Conservation (phyloP, 2,113 vertebrate genomes). For the Otis tarda region DNA sequence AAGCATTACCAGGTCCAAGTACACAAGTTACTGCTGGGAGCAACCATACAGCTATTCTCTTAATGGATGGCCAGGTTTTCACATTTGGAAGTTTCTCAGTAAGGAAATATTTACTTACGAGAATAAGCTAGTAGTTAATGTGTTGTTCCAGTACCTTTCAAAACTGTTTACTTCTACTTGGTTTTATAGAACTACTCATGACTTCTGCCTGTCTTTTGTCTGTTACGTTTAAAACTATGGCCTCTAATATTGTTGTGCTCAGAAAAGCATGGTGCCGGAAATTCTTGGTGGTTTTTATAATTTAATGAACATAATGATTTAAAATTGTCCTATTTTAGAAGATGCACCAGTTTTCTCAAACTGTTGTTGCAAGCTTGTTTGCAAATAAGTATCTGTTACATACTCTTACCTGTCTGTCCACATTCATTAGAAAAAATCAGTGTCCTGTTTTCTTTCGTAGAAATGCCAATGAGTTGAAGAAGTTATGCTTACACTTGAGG, state of each 20-base stretch:
- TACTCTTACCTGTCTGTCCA: background rate
- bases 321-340: background rate
- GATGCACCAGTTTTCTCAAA: background rate
- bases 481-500: background rate
- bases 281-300: background rate
- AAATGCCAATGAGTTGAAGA: background rate
- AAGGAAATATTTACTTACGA: constrained; percentile 64
- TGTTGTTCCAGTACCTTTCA: background rate
- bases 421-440: background rate
- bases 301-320: background rate
- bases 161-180: background rate
- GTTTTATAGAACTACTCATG: background rate
- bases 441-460: background rate
- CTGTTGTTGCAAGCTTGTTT: background rate
- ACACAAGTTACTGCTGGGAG: constrained; percentile 96
- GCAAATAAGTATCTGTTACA: background rate
- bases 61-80: constrained; percentile 96
- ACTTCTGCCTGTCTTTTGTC: background rate
- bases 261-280: background rate
- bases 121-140: constrained; percentile 3
- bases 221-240: background rate
- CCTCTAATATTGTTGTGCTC: background rate
- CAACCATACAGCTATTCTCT: constrained; percentile 95
- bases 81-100: constrained; percentile 99
- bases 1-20: constrained; percentile 91